Evolutionary conservation across 1,140 invertebrate species (phyloP), one percentile per base, ranked within the genome.

Genomic region (Eurosta solidaginis): DNA sequence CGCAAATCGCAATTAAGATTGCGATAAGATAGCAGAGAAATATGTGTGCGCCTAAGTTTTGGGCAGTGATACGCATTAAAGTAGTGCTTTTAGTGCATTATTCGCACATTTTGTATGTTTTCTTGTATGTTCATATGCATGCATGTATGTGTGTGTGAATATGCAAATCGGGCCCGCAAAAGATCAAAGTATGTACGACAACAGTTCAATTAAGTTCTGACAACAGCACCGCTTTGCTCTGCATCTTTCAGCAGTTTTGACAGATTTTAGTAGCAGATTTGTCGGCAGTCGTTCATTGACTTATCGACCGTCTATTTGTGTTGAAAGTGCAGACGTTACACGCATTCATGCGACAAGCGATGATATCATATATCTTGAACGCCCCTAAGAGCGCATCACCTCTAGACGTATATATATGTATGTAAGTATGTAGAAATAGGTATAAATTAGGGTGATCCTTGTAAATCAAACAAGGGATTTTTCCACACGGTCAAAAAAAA

Each of bases 201-300:
- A 68, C 59, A 68, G 59, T 68, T 68, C 59, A 68, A 68, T 68
- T 68, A 68, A 68, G 45, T 47, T 47, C 45, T n/a, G 45, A 12
- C 7, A 14, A 9, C 45, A 47, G 4, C 59, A 20, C 40, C 59
- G 59, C 59, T n/a, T 10, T 36, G 59, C 59, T n/a, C 10, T 68
- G 59, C 33, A 68, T 36, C 27, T 68, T 29, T 68, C 59, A 68
- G 10, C 3, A n/a, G 33, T 40, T 68, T 68, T 68, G 59, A 68
- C 59, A 68, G 59, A 68, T 68, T 68, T 68, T 40, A 68, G 59
- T n/a, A 33, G 36, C 59, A 59, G 59, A 68, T 40, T 68, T 40
- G 54, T 40, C 59, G 10, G 59, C n/a, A 33, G 17, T 27, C 50
- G 50, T 54, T 25, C 14, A n/a, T n/a, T n/a, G n/a, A n/a, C n/a